phyloP scores from a whole-genome alignment of 2,888 invertebrate species.

The Mayetiola destructor region DNA sequence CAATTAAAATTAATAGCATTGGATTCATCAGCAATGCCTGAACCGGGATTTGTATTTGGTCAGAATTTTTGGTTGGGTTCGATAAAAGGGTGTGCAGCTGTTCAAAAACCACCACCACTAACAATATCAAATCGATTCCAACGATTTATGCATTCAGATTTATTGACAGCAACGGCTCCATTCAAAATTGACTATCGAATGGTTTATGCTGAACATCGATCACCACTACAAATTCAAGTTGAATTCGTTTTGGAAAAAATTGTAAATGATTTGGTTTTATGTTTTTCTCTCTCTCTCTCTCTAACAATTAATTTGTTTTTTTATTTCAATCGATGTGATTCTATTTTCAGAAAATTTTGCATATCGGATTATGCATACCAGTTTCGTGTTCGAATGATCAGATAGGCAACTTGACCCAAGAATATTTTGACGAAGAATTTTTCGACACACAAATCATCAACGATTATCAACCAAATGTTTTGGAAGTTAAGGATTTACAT shows the following conservation, averaged over 20 bases:
- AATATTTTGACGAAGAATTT: slow-evolving; percentile 26
- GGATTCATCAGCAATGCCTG: slow-evolving; percentile 42
- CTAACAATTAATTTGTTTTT: neutral
- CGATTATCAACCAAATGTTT: slow-evolving; percentile 30
- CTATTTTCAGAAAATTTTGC: slow-evolving; percentile 33
- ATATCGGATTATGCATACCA: slow-evolving; percentile 41
- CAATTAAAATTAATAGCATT: slow-evolving; percentile 30
- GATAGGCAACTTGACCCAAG: slow-evolving; percentile 28
- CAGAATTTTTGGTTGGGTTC: slow-evolving; percentile 47
- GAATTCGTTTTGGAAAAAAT: slow-evolving; percentile 30
- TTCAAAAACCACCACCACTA: slow-evolving; percentile 29
- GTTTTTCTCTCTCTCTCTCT: neutral
- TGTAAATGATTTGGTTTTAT: slow-evolving; percentile 15
- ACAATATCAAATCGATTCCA: slow-evolving; percentile 31
- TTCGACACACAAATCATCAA: slow-evolving; percentile 30
- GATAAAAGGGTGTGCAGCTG: slow-evolving; percentile 37
- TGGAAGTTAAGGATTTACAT: slow-evolving; percentile 32
- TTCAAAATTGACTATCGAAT: slow-evolving; percentile 35
- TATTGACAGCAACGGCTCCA: slow-evolving; percentile 30
- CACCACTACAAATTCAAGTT: slow-evolving; percentile 36
- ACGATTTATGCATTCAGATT: slow-evolving; percentile 31
- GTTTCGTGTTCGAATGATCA: slow-evolving; percentile 34
- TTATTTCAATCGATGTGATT: neutral
- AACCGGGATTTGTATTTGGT: slow-evolving; percentile 42
- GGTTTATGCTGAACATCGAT: slow-evolving; percentile 33